phyloP scores from a whole-genome alignment of 1,140 invertebrate species.

The Callitettix versicolor region DNA sequence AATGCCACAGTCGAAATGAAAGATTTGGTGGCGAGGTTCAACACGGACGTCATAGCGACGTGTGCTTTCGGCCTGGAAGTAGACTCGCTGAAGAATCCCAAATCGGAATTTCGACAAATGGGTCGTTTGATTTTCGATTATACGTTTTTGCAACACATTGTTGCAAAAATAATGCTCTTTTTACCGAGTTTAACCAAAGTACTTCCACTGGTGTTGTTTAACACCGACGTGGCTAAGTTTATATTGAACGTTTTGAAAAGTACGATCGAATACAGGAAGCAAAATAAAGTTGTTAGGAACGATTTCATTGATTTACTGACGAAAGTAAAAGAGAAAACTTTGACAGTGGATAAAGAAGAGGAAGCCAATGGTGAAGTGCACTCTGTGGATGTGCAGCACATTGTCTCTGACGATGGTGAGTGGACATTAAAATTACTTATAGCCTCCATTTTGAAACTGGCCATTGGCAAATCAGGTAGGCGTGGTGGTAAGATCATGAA shows the following conservation, averaged over 20 bases:
- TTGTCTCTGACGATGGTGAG: too few species aligned
- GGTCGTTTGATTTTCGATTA: conserved; percentile 26
- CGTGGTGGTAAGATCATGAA: too few species aligned
- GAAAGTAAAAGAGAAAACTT: conserved; percentile 19
- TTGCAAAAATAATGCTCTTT: not conserved
- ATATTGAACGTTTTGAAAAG: conserved; percentile 25
- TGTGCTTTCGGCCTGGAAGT: conserved; percentile 46
- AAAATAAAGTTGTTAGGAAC: conserved; percentile 34
- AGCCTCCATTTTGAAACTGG: too few species aligned
- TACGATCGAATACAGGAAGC: conserved; percentile 34
- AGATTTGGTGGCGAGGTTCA: conserved; percentile 37
- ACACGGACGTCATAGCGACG: conserved; percentile 43
- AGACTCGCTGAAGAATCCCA: conserved; percentile 38
- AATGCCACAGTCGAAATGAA: conserved; percentile 37
- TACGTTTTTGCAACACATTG: not conserved
- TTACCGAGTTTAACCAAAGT: conserved; percentile 2
- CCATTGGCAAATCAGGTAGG: too few species aligned
- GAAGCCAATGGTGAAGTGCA: conserved; percentile 39
- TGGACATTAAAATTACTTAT: too few species aligned
- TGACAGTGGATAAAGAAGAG: not conserved
- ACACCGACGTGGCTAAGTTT: conserved; percentile 24
- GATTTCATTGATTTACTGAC: conserved; percentile 33
- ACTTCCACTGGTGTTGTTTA: not conserved
- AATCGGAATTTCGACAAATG: conserved; percentile 36
- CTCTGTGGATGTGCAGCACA: too few species aligned